Conservation (phyloP, 2,888 invertebrate species). For the Eledone cirrhosa region DNA sequence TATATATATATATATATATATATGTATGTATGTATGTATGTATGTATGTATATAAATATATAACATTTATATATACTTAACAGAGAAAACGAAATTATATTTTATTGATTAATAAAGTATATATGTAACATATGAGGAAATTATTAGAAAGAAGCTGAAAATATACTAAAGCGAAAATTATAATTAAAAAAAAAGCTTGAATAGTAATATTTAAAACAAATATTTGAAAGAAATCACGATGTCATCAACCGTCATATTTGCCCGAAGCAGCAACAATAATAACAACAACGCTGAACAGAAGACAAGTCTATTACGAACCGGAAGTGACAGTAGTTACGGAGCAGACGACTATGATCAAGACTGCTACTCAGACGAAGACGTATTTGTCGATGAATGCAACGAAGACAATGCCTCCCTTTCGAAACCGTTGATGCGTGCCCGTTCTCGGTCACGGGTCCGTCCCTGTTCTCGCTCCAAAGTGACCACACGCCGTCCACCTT, state of each 20-base stretch:
- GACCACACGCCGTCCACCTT: conserved; percentile 46
- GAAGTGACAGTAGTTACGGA: conserved; percentile 27
- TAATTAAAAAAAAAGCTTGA: not conserved
- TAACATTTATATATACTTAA: not conserved
- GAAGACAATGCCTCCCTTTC: conserved; percentile 46
- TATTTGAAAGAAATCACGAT: not conserved
- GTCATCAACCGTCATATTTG: conserved; percentile 10
- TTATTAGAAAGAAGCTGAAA: too few relatives aligned
- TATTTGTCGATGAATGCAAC: conserved; percentile 50
- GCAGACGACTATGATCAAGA: conserved; percentile 45
- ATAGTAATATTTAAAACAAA: not conserved
- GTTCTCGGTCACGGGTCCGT: conserved; percentile 46
- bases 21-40: not conserved
- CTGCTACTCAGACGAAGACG: conserved; percentile 53
- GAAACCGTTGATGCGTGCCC: conserved; percentile 57
- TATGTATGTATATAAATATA: not conserved
- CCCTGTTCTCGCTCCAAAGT: conserved; percentile 49
- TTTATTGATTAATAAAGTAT: too few relatives aligned
- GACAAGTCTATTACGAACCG: not conserved
- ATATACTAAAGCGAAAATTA: not conserved
- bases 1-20: not conserved
- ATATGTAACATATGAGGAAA: too few relatives aligned
- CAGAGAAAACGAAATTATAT: not conserved
- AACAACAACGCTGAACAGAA: not conserved
- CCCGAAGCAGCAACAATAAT: conserved; percentile 17